Conservation (phyloP, 2,797 vertebrate genomes). For the Bryconaethiops microstoma region DNA sequence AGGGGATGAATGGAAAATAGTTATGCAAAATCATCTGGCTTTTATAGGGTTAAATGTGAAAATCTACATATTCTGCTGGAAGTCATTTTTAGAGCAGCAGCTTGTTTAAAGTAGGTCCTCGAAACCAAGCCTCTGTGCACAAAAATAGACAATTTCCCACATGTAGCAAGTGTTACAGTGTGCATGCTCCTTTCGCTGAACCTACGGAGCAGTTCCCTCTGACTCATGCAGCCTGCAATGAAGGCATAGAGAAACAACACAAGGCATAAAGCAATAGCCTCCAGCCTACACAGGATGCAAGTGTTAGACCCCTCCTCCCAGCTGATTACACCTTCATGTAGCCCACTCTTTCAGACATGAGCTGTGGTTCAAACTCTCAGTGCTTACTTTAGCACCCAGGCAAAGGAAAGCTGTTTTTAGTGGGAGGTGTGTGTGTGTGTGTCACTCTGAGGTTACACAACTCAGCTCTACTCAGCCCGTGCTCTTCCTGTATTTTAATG, state of each 20-base stretch:
- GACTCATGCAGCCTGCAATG: background rate
- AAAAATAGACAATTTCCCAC: constrained; percentile 6
- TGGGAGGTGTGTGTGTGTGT: constrained; percentile 23
- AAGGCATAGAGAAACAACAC: constrained; percentile 6
- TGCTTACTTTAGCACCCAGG: constrained; percentile 29
- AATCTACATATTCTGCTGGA: background rate
- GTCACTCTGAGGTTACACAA: constrained; percentile 35
- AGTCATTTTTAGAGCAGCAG: background rate
- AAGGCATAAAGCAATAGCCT: background rate
- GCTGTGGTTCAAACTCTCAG: background rate
- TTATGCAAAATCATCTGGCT: background rate
- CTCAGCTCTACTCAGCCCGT: background rate
- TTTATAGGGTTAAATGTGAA: background rate
- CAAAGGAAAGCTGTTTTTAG: constrained; percentile 25
- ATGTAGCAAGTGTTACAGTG: background rate
- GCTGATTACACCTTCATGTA: constrained; percentile 12
- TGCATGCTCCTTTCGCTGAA: background rate
- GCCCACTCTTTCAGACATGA: constrained; percentile 3
- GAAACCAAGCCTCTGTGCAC: background rate
- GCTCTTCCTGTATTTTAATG: background rate
- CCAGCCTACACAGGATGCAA: constrained; percentile 28
- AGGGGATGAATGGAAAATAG: background rate
- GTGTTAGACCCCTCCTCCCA: constrained; percentile 5
- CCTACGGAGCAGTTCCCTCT: constrained; percentile 7
- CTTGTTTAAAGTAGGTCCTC: background rate